Conservation (phyloP, 1,140 invertebrate species). For the Adoxophyes honmai region DNA sequence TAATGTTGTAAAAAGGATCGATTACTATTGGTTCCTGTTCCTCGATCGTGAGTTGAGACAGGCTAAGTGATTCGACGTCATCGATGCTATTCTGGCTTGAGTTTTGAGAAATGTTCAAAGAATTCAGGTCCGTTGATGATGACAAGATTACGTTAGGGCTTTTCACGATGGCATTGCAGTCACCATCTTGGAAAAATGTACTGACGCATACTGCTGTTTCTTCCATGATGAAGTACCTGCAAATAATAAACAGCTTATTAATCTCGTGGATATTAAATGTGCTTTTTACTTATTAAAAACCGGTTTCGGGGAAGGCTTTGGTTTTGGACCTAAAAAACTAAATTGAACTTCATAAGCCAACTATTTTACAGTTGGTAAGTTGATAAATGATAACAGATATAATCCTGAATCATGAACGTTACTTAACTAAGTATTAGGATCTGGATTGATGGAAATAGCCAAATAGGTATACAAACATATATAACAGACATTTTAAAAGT, state of each 20-base stretch:
- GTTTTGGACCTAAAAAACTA: too few species aligned
- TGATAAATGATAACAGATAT: too few species aligned
- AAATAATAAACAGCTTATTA: conserved; percentile 11
- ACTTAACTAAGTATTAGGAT: too few species aligned
- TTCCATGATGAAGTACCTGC: conserved; percentile 30
- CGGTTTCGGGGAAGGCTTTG: too few species aligned
- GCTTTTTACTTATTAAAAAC: too few species aligned
- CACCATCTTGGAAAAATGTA: conserved; percentile 42
- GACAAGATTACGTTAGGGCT: conserved; percentile 27
- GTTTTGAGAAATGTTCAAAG: conserved; percentile 39
- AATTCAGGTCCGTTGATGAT: conserved; percentile 17
- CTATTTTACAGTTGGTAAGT: too few species aligned
- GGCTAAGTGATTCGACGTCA: conserved; percentile 43
- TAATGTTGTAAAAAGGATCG: conserved; percentile 61
- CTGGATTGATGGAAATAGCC: too few species aligned
- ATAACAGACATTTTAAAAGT: too few species aligned
- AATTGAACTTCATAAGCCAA: too few species aligned
- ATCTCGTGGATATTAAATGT: too few species aligned
- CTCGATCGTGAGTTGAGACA: conserved; percentile 59
- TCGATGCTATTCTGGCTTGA: conserved; percentile 42
- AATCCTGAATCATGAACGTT: too few species aligned
- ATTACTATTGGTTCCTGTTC: conserved; percentile 53
- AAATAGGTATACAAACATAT: too few species aligned
- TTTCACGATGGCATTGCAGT: conserved; percentile 6
- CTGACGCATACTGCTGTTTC: conserved; percentile 39